Conservation (phyloP, 2,113 vertebrate species). For the Bubo scandiacus region DNA sequence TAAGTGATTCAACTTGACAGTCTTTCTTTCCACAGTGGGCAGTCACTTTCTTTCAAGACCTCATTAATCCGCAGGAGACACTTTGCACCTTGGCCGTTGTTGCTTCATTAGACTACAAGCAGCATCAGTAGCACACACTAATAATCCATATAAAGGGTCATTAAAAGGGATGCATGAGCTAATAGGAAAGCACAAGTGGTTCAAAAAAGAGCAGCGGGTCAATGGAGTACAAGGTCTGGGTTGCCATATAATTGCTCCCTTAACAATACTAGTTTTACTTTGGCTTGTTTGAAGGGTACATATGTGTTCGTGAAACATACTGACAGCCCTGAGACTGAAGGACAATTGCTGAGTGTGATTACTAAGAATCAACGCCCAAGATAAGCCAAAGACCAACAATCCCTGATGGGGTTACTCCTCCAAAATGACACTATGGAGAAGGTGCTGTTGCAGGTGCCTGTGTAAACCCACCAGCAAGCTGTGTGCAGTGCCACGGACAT, state of each 20-base stretch:
- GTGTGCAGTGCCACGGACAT: rapidly evolving
- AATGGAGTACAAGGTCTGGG: not conserved
- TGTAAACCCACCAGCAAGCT: not conserved
- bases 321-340: not conserved
- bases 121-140: not conserved
- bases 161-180: not conserved
- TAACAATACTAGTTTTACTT: not conserved
- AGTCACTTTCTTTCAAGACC: constrained; percentile 10
- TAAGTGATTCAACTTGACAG: not conserved
- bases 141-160: not conserved
- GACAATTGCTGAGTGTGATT: not conserved
- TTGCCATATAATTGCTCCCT: not conserved
- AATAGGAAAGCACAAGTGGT: not conserved
- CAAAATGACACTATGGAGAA: not conserved
- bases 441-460: rapidly evolving
- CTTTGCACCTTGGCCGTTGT: not conserved
- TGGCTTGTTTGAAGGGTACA: not conserved
- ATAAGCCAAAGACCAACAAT: not conserved
- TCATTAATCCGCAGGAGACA: constrained; percentile 44
- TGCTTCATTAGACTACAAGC: constrained; percentile 21
- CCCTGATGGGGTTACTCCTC: not conserved
- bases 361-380: not conserved
- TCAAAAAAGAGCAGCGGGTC: not conserved
- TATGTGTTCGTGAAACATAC: rapidly evolving
- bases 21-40: not conserved